Conservation (phyloP, 2,113 vertebrate species). For the Eublepharis macularius region DNA sequence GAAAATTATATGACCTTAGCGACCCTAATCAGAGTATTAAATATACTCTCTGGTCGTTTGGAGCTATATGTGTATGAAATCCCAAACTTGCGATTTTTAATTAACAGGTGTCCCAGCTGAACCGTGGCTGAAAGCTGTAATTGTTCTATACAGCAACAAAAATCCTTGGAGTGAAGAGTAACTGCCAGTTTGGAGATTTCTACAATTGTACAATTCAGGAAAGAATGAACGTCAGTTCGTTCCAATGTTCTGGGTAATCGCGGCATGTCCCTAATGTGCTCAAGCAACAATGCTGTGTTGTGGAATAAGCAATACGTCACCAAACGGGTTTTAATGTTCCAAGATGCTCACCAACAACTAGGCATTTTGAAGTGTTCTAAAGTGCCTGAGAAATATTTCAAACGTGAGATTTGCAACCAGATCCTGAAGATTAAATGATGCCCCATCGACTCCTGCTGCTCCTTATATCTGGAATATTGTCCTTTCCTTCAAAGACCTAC, state of each 20-base stretch:
- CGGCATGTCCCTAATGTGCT: background rate
- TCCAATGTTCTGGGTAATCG: background rate
- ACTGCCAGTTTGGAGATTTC: background rate
- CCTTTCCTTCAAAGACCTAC: too few relatives aligned
- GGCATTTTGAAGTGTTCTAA: background rate
- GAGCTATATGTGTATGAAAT: background rate
- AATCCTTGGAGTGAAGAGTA: background rate
- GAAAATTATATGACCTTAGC: background rate
- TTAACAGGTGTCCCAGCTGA: background rate
- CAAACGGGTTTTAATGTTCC: background rate
- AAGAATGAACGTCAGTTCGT: background rate
- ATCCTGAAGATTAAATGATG: background rate
- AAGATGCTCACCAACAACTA: background rate
- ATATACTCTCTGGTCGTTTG: background rate
- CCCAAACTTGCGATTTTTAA: background rate
- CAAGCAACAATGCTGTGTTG: background rate
- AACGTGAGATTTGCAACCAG: background rate
- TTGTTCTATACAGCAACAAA: background rate
- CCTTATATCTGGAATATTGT: too few relatives aligned
- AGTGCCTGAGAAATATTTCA: background rate
- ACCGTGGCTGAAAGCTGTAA: background rate
- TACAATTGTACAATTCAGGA: background rate
- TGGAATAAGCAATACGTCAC: too few relatives aligned
- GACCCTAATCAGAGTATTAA: background rate
- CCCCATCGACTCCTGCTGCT: too few relatives aligned